Evolutionary conservation across 2,113 vertebrate genomes (phyloP).

Genomic region (Indicator indicator): DNA sequence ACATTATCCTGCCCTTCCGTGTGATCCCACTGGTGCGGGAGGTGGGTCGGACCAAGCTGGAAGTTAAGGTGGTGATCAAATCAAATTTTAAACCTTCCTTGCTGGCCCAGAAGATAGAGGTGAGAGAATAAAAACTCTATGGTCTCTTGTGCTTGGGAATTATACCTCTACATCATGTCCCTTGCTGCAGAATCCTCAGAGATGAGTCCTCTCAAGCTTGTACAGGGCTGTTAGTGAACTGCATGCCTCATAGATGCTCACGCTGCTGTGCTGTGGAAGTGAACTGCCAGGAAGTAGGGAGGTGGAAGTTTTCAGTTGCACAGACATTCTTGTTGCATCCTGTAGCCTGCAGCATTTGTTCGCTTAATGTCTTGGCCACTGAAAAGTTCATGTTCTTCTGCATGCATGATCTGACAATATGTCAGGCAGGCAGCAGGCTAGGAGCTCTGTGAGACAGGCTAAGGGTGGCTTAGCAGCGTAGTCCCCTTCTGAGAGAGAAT

Average conservation of each 20-base stretch:
- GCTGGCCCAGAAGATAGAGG: conserved; percentile 99
- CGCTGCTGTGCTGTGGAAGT: background rate
- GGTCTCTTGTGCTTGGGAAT: background rate
- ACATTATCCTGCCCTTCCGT: conserved; percentile 98
- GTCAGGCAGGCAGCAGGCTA: background rate
- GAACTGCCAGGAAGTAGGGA: background rate
- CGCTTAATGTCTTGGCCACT: background rate
- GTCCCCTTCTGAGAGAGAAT: background rate
- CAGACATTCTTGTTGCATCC: too few relatives aligned
- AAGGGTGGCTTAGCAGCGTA: background rate
- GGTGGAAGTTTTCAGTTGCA: background rate
- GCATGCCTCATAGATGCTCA: too few relatives aligned
- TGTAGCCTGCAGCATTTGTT: background rate
- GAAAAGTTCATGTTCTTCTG: background rate
- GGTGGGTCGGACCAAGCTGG: conserved; percentile 96
- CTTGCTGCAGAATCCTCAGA: background rate
- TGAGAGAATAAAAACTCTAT: conserved; percentile 45
- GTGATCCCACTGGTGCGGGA: conserved; percentile 97
- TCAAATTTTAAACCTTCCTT: conserved; percentile 99
- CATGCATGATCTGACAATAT: background rate
- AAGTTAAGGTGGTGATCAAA: conserved; percentile 99
- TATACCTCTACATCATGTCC: background rate
- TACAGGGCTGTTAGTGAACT: background rate
- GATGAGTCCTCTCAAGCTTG: background rate
- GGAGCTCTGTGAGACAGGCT: background rate